These are phyloP conservation scores for Prorops nasuta DNA, from an alignment of 1,140 invertebrate genomes.

Conservation along the genomic window DNA sequence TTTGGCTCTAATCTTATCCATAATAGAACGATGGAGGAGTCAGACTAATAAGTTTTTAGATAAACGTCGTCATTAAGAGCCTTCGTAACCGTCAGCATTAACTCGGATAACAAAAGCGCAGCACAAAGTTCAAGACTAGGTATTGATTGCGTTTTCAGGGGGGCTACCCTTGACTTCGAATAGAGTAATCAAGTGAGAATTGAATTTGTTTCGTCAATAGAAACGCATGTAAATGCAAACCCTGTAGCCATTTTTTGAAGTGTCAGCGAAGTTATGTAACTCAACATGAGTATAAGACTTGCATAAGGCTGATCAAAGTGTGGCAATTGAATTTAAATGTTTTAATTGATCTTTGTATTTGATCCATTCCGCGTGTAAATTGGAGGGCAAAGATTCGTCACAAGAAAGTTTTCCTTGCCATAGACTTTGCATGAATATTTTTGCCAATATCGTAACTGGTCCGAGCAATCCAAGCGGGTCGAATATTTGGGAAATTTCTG, in stretches of 20 bases:
- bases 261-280: slow-evolving; percentile 35
- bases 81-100: no score
- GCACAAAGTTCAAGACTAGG: not conserved
- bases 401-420: slow-evolving; percentile 6
- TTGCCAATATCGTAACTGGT: slow-evolving; percentile 4
- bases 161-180: not conserved
- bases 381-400: slow-evolving; percentile 1
- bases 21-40: not conserved
- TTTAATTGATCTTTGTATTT: not conserved
- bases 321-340: not conserved
- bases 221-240: slow-evolving; percentile 21
- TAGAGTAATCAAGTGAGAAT: not conserved
- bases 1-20: not conserved
- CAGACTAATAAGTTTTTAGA: not conserved
- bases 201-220: not conserved
- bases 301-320: not conserved
- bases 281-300: not conserved
- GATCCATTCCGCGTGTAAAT: not conserved
- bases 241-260: slow-evolving; percentile 28
- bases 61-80: no score
- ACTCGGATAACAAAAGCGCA: not conserved
- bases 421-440: slow-evolving; percentile 9
- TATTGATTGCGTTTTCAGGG: not conserved
- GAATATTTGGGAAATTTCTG: not conserved
- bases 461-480: not conserved